Evolutionary conservation across 1,140 invertebrate species (phyloP), one percentile per base, ranked within the genome.

Genomic region (Thereuonema tuberculata): DNA sequence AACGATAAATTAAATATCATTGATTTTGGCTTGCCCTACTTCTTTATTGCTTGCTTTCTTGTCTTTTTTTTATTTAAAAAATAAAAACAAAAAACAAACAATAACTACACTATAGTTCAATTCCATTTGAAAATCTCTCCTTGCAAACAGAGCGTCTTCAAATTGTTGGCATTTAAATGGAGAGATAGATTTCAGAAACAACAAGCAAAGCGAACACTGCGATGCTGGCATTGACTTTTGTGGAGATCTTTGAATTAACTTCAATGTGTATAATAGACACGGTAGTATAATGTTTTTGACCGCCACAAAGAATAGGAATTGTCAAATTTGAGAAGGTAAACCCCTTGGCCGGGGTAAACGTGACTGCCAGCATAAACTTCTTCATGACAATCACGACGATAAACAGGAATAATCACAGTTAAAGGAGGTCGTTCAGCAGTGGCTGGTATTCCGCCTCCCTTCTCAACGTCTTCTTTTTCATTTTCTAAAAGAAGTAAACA

Each of bases 291-390:
- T 14, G 92, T 97, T 84, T 99, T 99, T 65, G 92, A 96, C 67
- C 97, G 83, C 95, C 95, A 99, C 58, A 99, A 77, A 47, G 93
- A 98, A 75, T 98, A 99, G 0, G 93, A 95, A 77, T 99, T 99
- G 76, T 99, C 96, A 76, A 99, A 99, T 78, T 99, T 99, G 9
- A 99, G 78, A 70, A 98, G 77, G 77, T 99, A 99, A 37, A 98
- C 89, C 37, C 97, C 96, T 76, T 91, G 84, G 21, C 90, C 95
- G 2, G 97, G 96, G 76, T 99, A 99, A 25, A 83, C 78, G 75
- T 99, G 97, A 65, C 88, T 93, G 9, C 96, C 96, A 48, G 92
- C 93, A 70, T 98, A 98, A 0, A 99, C 92, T 78, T 98, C 93
- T 69, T 88, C 83, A 67, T 98, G 94, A 66, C 90, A 93, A 75